phyloP scores from a whole-genome alignment of 1,140 invertebrate genomes.

The Drosophila bocqueti region DNA sequence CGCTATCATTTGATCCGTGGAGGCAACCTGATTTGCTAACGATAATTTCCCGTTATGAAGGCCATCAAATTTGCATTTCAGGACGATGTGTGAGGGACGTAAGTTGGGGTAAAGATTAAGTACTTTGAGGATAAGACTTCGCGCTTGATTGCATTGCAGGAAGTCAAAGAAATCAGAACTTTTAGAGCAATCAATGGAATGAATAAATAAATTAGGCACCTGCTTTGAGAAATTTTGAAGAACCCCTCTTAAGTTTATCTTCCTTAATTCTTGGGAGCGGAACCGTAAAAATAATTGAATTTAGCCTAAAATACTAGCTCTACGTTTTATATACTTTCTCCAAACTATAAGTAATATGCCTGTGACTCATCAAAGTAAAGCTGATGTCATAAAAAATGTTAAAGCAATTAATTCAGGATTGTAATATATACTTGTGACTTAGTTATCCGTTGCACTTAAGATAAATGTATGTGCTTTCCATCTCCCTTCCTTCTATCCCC shows the following conservation, averaged over 20 bases:
- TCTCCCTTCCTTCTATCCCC: neutral
- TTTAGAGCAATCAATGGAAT: neutral
- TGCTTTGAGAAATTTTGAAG: neutral
- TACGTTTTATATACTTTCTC: neutral
- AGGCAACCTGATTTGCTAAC: constrained; percentile 71
- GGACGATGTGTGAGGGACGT: neutral
- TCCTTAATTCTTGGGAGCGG: no score
- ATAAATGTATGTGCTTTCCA: constrained; percentile 15
- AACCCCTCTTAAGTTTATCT: no score
- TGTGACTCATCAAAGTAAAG: neutral
- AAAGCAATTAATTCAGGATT: neutral
- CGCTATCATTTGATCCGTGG: constrained; percentile 56
- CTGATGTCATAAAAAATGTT: constrained; percentile 12
- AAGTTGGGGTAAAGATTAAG: no score
- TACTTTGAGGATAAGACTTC: neutral
- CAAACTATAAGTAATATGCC: neutral
- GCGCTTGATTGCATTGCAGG: neutral
- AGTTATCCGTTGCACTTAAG: constrained; percentile 3
- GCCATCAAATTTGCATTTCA: constrained; percentile 54
- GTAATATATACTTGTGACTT: constrained; percentile 3
- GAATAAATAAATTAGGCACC: neutral
- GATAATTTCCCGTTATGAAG: constrained; percentile 68
- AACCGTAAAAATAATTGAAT: neutral
- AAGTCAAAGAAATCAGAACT: neutral
- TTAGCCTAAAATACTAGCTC: neutral